Conservation (phyloP, 2,113 vertebrate genomes). For the Boulengeromyrus knoepffleri region DNA sequence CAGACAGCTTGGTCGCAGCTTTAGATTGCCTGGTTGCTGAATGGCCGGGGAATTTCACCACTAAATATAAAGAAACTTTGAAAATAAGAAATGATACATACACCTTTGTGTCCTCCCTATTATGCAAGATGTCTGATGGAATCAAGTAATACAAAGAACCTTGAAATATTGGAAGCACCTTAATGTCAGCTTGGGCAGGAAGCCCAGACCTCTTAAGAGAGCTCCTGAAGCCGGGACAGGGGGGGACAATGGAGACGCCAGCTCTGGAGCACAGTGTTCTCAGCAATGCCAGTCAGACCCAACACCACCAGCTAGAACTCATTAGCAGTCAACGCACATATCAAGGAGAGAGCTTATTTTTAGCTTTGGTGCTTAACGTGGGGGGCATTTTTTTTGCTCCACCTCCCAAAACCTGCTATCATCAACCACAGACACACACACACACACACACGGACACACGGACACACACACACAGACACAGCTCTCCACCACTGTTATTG, state of each 20-base stretch:
- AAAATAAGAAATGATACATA: neutral
- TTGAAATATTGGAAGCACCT: conserved; percentile 37
- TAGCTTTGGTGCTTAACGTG: conserved; percentile 31
- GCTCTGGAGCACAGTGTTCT: conserved; percentile 35
- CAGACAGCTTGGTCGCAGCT: neutral
- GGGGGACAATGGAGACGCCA: conserved; percentile 17
- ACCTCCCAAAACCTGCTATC: conserved; percentile 25
- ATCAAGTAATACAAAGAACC: conserved; percentile 22
- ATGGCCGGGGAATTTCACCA: neutral
- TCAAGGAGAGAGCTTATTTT: conserved; percentile 60
- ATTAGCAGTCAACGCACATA: conserved; percentile 53
- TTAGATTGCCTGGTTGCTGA: neutral
- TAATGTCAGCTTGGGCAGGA: conserved; percentile 42
- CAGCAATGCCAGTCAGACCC: conserved; percentile 25
- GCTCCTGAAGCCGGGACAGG: conserved; percentile 2
- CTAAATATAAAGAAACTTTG: neutral
- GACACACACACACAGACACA: neutral
- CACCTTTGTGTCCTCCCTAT: neutral
- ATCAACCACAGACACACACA: neutral
- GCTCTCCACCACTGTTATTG: conserved; percentile 12
- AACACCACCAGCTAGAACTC: conserved; percentile 28
- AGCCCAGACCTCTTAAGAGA: conserved; percentile 42
- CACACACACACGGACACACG: too few species aligned
- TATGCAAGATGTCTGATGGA: conserved; percentile 9
- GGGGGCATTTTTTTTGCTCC: conserved; percentile 34